Conservation (phyloP, 2,797 vertebrate genomes). For the Epinephelus malabaricus region DNA sequence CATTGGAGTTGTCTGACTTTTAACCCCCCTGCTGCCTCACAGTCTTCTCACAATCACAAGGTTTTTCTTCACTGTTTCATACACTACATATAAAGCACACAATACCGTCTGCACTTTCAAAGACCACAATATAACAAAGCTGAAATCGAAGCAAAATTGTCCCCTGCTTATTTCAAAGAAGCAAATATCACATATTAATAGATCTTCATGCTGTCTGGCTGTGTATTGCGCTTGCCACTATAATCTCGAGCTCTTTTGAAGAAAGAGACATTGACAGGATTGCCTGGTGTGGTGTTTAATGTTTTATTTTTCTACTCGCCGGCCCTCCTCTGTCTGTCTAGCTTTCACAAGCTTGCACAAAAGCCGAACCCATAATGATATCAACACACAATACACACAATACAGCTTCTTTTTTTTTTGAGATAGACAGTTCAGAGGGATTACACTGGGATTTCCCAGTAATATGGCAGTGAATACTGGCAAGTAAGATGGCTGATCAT, state of each 20-base stretch:
- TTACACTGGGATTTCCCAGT: conserved; percentile 3
- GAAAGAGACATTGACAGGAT: conserved; percentile 16
- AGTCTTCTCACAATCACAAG: conserved; percentile 21
- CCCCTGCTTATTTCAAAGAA: conserved; percentile 41
- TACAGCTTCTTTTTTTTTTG: background rate
- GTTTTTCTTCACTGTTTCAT: conserved; percentile 29
- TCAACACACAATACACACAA: conserved; percentile 13
- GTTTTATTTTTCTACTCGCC: conserved; percentile 23
- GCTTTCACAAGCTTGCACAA: conserved; percentile 10
- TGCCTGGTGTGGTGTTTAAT: conserved; percentile 39
- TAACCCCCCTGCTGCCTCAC: conserved; percentile 6
- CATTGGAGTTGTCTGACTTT: conserved; percentile 20
- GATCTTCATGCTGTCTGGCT: conserved; percentile 20
- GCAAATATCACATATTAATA: conserved; percentile 53
- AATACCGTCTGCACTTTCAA: conserved; percentile 22
- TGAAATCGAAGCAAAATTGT: conserved; percentile 36
- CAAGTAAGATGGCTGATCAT: conserved; percentile 7
- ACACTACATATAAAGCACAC: background rate
- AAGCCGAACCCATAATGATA: conserved; percentile 13
- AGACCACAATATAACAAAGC: conserved; percentile 30
- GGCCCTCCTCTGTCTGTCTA: conserved; percentile 12
- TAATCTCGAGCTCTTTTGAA: conserved; percentile 36
- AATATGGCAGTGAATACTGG: background rate
- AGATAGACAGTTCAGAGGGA: background rate
- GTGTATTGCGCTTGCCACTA: background rate